Percentiles rank a stretch among this genome's conserved stretches.
phyloP scores from a whole-genome alignment of 2,797 vertebrate genomes.

The Nothura maculosa region DNA sequence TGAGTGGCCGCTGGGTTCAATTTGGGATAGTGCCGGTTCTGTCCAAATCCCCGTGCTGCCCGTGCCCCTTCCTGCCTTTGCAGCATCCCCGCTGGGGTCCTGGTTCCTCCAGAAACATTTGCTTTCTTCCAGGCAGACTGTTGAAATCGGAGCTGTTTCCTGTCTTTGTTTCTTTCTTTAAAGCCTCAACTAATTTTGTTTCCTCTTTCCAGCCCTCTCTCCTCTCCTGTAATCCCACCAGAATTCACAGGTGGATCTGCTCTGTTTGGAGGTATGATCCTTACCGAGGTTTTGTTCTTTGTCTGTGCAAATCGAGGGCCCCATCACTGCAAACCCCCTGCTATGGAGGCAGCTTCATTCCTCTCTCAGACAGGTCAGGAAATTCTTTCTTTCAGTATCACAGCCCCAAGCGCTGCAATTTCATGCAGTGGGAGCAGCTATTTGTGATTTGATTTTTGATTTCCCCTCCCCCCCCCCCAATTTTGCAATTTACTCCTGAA shows the following conservation, averaged over 20 bases:
- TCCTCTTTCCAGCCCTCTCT: background rate
- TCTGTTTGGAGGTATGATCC: rapidly evolving
- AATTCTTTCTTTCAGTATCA: background rate
- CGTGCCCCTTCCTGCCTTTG: background rate
- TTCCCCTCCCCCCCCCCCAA: background rate
- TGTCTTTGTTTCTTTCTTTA: background rate
- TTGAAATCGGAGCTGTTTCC: background rate
- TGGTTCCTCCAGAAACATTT: rapidly evolving
- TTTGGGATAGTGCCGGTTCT: background rate
- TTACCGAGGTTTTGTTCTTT: rapidly evolving
- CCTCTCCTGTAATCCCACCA: background rate
- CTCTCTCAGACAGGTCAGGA: background rate
- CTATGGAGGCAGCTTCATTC: background rate
- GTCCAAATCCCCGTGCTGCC: rapidly evolving
- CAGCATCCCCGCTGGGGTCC: background rate
- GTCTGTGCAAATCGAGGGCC: background rate
- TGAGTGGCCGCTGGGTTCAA: background rate
- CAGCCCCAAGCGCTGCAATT: background rate
- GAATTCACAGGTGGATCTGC: rapidly evolving
- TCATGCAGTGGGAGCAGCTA: conserved; percentile 54
- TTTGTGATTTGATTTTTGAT: conserved; percentile 46
- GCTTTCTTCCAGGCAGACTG: rapidly evolving
- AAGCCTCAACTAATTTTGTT: background rate
- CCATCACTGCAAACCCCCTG: background rate
- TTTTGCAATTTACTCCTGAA: conserved; percentile 63